Base-by-base conservation (phyloP, 2,888 invertebrate genomes). In the Matsumyia berberina region DNA sequence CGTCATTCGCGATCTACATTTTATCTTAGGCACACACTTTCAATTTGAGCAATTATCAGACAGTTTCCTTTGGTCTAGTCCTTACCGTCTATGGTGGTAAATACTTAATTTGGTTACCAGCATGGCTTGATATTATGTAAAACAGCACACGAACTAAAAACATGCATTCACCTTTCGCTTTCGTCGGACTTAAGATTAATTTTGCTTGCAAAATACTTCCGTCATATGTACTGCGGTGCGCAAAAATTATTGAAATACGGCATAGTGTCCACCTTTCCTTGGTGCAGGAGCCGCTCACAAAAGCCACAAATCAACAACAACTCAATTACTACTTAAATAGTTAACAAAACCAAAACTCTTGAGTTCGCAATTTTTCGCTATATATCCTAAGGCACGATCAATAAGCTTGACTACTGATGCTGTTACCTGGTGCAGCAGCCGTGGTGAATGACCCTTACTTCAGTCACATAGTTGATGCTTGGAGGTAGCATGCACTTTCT, bases 271-370 rank as follows among this genome's bases (percentile, higher is more conserved):
- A 80, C 53, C 39, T 69, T 57, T 24, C 37, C 35, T 51, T 51
- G 58, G 42, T 11, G 42, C 73, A 73, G 64, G 35, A 73, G 66
- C 33, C 33, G 24, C 19, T 33, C 24, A 55, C 73, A 44, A 69
- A 17, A 69, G 55, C 62, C 42, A 55, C 55, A 64, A 74, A 66
- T 57, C 74, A 66, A 74, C 74, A 57, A 58, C 60, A 60, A 53
- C 72, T 66, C 70, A 81, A 70, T 81, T 76, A 77, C 62, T 29
- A n/a, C n/a, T n/a, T n/a, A 77, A 70, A 64, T 76, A 76, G 55
- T 62, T 70, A 70, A 44, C 77, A 70, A 66, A 64, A 70, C 77
- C 58, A 35, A 82, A 70, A 57, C 76, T 64, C 62, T 49, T 39
- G 24, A 64, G 70, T 53, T 70, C 51, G 64, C 37, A 72, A 66